Evolutionary conservation across 2,113 vertebrate species (phyloP).

Genomic region (Haplochromis burtoni): DNA sequence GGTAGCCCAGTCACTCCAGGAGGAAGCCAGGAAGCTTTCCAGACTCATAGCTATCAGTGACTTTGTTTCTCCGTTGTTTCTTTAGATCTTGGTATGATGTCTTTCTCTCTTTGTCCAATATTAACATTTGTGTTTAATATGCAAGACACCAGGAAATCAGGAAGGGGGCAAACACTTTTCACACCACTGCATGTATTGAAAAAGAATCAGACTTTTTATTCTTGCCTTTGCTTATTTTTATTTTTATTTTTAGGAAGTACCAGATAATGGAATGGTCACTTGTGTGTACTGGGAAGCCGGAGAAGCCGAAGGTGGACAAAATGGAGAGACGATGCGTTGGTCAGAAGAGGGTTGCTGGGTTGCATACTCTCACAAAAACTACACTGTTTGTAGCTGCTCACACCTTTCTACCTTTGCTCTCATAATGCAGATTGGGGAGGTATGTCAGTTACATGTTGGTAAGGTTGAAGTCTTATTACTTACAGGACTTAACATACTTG

Average conservation of each 20-base stretch:
- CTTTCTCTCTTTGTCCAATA: background rate
- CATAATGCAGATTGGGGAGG: slow-evolving; percentile 66
- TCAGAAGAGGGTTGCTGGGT: slow-evolving; percentile 56
- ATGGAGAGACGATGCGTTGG: slow-evolving; percentile 51
- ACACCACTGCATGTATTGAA: background rate
- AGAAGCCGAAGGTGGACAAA: accelerated
- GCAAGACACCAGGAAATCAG: slow-evolving; percentile 17
- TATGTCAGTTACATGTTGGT: slow-evolving; percentile 18
- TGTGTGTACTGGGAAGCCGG: slow-evolving; percentile 69
- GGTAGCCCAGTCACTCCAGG: background rate
- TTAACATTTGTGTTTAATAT: slow-evolving; percentile 51
- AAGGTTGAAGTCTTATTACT: background rate
- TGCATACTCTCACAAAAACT: background rate
- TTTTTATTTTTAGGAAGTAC: background rate
- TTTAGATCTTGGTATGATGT: background rate
- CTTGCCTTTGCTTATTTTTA: accelerated
- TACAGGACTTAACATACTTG: background rate
- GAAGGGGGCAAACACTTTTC: background rate
- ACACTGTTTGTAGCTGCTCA: slow-evolving; percentile 69
- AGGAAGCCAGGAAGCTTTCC: background rate
- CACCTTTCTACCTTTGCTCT: slow-evolving; percentile 72
- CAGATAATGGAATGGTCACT: slow-evolving; percentile 23
- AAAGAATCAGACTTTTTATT: background rate
- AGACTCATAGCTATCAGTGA: background rate
- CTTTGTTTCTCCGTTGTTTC: background rate